These are phyloP conservation scores for Micrastur ruficollis DNA, from an alignment of 2,797 vertebrate genomes.

Conservation along the genomic window DNA sequence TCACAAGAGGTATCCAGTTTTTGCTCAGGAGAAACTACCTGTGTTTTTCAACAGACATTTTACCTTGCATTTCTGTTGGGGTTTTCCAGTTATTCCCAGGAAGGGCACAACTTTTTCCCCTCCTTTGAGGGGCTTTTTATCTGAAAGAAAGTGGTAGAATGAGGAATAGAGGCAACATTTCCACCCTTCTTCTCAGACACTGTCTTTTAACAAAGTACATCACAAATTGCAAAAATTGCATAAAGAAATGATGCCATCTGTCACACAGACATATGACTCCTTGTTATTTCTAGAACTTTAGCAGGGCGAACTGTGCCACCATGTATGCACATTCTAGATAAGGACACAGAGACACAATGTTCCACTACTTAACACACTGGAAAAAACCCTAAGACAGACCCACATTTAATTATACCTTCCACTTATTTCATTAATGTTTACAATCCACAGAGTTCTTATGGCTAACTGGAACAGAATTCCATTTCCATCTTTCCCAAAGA, in stretches of 20 bases:
- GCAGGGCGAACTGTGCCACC: neutral
- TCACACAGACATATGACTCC: neutral
- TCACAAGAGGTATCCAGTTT: neutral
- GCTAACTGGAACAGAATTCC: neutral
- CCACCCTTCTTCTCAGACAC: neutral
- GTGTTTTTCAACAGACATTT: neutral
- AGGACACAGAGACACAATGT: neutral
- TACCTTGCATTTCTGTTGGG: neutral
- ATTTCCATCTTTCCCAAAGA: neutral
- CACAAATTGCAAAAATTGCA: neutral
- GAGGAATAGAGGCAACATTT: neutral
- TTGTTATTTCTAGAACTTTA: neutral
- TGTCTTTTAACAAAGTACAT: neutral
- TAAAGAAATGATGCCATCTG: neutral
- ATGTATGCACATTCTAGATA: neutral
- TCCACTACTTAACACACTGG: neutral
- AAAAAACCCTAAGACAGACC: neutral
- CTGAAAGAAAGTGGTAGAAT: neutral
- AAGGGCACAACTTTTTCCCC: accelerated
- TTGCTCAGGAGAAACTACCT: neutral
- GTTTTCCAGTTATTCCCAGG: neutral
- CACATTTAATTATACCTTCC: neutral
- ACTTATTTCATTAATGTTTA: neutral
- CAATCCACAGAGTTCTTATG: neutral
- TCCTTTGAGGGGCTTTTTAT: neutral